phyloP scores from a whole-genome alignment of 2,888 invertebrate genomes.

The Synanthedon tipuliformis region DNA sequence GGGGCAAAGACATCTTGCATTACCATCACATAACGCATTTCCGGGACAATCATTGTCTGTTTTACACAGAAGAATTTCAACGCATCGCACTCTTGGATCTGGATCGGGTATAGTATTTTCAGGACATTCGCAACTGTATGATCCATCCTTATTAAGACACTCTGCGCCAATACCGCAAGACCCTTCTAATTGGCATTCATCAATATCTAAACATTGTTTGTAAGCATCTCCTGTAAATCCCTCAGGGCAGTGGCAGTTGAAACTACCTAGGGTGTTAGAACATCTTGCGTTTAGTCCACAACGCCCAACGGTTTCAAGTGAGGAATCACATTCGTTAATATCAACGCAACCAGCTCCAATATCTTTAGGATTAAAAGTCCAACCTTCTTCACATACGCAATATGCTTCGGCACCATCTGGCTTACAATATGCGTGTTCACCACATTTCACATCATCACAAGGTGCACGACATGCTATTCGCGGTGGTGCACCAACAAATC shows the following conservation, averaged over 20 bases:
- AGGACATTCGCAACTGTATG: conserved; percentile 84
- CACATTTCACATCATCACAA: conserved; percentile 91
- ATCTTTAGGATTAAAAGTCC: conserved; percentile 91
- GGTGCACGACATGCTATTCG: conserved; percentile 86
- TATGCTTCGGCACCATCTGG: conserved; percentile 90
- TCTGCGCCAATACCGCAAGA: conserved; percentile 85
- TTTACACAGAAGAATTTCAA: conserved; percentile 83
- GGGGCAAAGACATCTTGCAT: conserved; percentile 86
- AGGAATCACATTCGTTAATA: conserved; percentile 88
- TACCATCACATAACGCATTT: conserved; percentile 85
- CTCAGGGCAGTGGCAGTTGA: conserved; percentile 82
- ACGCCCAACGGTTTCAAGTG: conserved; percentile 81
- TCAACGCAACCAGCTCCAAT: conserved; percentile 92
- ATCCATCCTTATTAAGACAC: conserved; percentile 82
- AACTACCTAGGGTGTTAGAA: conserved; percentile 83
- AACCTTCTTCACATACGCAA: conserved; percentile 92
- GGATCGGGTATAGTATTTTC: conserved; percentile 86
- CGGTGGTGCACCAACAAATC: conserved; percentile 87
- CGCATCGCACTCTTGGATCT: conserved; percentile 84
- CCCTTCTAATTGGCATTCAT: conserved; percentile 80
- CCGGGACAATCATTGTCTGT: conserved; percentile 86
- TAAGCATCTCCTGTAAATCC: conserved; percentile 89
- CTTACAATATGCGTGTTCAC: conserved; percentile 89
- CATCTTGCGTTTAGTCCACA: conserved; percentile 89
- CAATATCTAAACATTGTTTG: conserved; percentile 83